Base-by-base conservation (phyloP, 2,888 invertebrate genomes). In the Trachelus iudaicus region DNA sequence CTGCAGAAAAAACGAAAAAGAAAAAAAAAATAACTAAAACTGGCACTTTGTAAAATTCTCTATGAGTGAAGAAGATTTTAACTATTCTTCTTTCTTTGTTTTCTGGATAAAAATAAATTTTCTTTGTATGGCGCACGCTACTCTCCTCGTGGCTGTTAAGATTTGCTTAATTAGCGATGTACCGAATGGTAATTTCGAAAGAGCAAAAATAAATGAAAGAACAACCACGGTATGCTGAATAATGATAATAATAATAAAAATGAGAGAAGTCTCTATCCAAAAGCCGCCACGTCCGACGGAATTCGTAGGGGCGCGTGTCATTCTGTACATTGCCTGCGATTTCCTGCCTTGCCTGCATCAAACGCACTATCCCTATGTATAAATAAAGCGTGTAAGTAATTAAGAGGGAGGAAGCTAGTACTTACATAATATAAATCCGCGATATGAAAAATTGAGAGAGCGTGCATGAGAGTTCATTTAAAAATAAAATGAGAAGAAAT, bases 291-390 rank as follows among this genome's bases (percentile, higher is more conserved):
- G 33, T 69, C 69, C 31, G 69, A 69, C 33, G 34, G 23, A n/a
- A 73, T 35, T 73, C 73, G 34, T 34, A 73, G 1, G 34, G 33
- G 30, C n/a, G 69, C 79, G 76, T 76, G 75, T 86, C 84, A 85
- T 85, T 86, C 83, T 81, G 83, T 85, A 86, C 81, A 85, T 86
- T 88, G 87, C 84, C 86, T 85, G 56, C 83, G 87, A 87, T 86
- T 87, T 85, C 83, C 88, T 86, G 84, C 85, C 83, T 87, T 86
- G 87, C 85, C 86, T 86, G 86, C 80, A 85, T 82, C 79, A 85
- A 86, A 84, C 85, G 86, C 87, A 87, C 86, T 86, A 82, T 85
- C 85, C 79, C 79, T 81, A 84, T 83, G 82, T 81, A 73, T 79
- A 79, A 80, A 69, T 56, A 34, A 71, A 73, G 69, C 34, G 74